These are phyloP conservation scores for Brachionus rubens DNA, from an alignment of 1,140 invertebrate genomes.

Conservation along the genomic window DNA sequence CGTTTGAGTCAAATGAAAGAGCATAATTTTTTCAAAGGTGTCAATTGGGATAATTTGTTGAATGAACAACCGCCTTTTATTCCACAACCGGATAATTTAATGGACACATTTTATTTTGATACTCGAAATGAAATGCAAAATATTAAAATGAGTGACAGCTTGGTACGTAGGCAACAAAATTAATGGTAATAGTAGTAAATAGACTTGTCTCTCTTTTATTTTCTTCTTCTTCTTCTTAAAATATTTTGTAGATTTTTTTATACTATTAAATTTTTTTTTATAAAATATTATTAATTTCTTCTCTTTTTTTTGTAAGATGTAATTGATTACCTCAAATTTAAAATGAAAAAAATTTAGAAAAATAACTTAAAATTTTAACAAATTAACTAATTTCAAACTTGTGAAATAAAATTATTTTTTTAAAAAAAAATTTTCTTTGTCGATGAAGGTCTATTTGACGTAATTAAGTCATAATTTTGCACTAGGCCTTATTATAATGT, in stretches of 20 bases:
- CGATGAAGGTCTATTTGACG: too few species aligned
- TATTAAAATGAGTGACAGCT: slow-evolving; percentile 33
- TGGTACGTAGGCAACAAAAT: slow-evolving; percentile 15
- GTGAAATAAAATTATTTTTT: slow-evolving; percentile 32
- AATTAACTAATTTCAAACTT: background rate
- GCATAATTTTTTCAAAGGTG: slow-evolving; percentile 22
- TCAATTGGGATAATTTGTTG: slow-evolving; percentile 37
- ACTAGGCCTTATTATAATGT: too few species aligned
- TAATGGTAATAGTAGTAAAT: background rate
- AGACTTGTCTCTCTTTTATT: background rate
- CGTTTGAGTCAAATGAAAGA: slow-evolving; percentile 15
- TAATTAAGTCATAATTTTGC: too few species aligned
- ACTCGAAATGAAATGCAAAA: slow-evolving; percentile 46
- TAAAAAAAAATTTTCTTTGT: background rate
- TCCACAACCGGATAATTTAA: slow-evolving; percentile 29
- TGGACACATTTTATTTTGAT: slow-evolving; percentile 44
- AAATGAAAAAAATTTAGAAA: too few species aligned
- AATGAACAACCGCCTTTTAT: slow-evolving; percentile 40
- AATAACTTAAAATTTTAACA: background rate
- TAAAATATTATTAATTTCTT: background rate
- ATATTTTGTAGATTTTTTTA: slow-evolving; percentile 38
- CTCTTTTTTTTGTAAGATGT: background rate
- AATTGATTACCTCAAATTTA: too few species aligned
- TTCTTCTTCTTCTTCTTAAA: background rate
- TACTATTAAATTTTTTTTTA: slow-evolving; percentile 32